phyloP scores from a whole-genome alignment of 2,888 invertebrate species.

The Busseola fusca region DNA sequence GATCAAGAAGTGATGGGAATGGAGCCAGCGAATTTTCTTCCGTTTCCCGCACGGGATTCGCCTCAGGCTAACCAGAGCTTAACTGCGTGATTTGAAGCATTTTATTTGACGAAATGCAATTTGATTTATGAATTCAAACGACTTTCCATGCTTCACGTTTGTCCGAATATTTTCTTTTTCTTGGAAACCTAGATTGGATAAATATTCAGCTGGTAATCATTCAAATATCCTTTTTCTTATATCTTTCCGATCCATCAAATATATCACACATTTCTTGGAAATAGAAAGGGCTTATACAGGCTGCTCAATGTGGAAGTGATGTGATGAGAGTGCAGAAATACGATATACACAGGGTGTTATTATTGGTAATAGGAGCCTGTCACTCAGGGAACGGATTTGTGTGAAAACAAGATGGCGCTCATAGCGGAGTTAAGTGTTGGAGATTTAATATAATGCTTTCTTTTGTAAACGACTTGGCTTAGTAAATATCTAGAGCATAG shows the following conservation, averaged over 20 bases:
- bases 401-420: conserved; percentile 35
- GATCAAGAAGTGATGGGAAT: too few relatives aligned
- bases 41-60: too few relatives aligned
- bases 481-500: too few relatives aligned
- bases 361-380: conserved; percentile 51
- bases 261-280: conserved; percentile 17
- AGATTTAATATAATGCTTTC: conserved; percentile 28
- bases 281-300: conserved; percentile 28
- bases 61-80: too few relatives aligned
- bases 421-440: conserved; percentile 1
- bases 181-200: conserved; percentile 3
- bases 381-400: conserved; percentile 35
- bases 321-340: conserved; percentile 41
- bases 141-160: neutral
- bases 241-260: conserved; percentile 34
- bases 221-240: conserved; percentile 29
- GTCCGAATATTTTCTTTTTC: conserved; percentile 4
- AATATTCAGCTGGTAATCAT: conserved; percentile 35
- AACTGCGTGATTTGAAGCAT: too few relatives aligned
- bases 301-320: conserved; percentile 44
- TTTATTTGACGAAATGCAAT: too few relatives aligned
- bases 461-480: conserved; percentile 5
- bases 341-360: conserved; percentile 33
- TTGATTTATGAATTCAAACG: conserved; percentile 46
- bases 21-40: too few relatives aligned